Conservation (phyloP, 2,797 vertebrate species). For the Alcedo atthis region DNA sequence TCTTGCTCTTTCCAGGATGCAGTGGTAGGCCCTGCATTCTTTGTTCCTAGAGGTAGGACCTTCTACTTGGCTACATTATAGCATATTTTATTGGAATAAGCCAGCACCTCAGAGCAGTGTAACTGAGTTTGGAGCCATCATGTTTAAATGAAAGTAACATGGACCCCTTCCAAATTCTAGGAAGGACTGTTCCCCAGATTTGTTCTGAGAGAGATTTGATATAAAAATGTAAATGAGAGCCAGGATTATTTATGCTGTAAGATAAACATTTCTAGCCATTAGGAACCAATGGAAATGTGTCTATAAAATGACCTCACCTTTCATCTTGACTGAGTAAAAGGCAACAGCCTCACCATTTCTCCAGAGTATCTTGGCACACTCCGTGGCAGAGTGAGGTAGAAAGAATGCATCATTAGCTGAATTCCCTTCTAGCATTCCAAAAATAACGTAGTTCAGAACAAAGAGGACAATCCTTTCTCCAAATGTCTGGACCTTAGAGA, state of each 20-base stretch:
- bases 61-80: slow-evolving; percentile 18
- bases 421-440: slow-evolving; percentile 82
- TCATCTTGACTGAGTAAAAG: slow-evolving; percentile 91
- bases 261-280: slow-evolving; percentile 18
- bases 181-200: slow-evolving; percentile 21
- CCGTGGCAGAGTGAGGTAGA: slow-evolving; percentile 82
- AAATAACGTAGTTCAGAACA: slow-evolving; percentile 88
- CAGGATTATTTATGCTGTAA: slow-evolving; percentile 39
- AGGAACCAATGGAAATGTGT: neutral
- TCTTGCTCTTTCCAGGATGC: neutral
- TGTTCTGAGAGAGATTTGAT: slow-evolving; percentile 16
- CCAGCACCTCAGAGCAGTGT: neutral
- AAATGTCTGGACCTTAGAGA: slow-evolving; percentile 85
- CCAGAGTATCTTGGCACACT: slow-evolving; percentile 91
- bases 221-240: slow-evolving; percentile 53
- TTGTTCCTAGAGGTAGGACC: neutral
- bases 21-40: neutral
- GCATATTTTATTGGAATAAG: neutral
- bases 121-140: neutral
- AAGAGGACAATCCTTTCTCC: slow-evolving; percentile 91
- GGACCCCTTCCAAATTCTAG: slow-evolving; percentile 36
- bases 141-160: slow-evolving; percentile 34
- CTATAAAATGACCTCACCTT: slow-evolving; percentile 79
- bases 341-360: slow-evolving; percentile 83
- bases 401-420: slow-evolving; percentile 79